Conservation (phyloP, 2,797 vertebrate species). For the Varecia variegata region DNA sequence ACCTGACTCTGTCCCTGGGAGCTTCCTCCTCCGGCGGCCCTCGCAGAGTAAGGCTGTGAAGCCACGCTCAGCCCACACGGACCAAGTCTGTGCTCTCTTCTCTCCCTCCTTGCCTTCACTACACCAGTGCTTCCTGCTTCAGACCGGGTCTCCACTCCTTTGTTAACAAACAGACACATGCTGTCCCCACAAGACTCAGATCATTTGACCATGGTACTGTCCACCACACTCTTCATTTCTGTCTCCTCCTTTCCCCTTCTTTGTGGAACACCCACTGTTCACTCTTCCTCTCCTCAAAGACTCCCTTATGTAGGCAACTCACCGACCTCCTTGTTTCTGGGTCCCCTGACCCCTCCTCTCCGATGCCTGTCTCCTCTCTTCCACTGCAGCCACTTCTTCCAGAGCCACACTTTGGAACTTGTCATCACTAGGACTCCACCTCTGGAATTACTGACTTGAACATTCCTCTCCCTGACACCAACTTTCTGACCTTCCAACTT, state of each 20-base stretch:
- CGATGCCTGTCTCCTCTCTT: background rate
- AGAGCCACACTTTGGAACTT: background rate
- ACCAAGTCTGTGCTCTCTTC: background rate
- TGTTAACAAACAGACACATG: background rate
- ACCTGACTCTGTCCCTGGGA: background rate
- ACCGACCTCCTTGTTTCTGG: background rate
- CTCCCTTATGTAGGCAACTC: background rate
- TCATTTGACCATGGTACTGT: background rate
- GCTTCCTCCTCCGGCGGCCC: background rate
- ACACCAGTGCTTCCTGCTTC: background rate
- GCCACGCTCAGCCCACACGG: background rate
- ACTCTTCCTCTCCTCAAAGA: background rate
- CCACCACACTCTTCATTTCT: background rate
- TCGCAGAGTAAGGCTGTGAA: background rate
- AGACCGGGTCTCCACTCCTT: background rate
- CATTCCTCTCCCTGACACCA: background rate
- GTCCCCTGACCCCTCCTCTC: background rate
- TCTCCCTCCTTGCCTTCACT: background rate
- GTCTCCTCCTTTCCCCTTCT: too few relatives aligned
- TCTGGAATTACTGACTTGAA: constrained; percentile 38
- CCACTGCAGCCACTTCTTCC: background rate
- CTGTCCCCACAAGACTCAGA: background rate
- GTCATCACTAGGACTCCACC: background rate
- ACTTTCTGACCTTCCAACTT: background rate
- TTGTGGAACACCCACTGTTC: background rate